A percentile compares a stretch with the other conserved stretches of the same genome.
phyloP scores from a whole-genome alignment of 2,888 invertebrate species.

The Therioaphis trifolii region DNA sequence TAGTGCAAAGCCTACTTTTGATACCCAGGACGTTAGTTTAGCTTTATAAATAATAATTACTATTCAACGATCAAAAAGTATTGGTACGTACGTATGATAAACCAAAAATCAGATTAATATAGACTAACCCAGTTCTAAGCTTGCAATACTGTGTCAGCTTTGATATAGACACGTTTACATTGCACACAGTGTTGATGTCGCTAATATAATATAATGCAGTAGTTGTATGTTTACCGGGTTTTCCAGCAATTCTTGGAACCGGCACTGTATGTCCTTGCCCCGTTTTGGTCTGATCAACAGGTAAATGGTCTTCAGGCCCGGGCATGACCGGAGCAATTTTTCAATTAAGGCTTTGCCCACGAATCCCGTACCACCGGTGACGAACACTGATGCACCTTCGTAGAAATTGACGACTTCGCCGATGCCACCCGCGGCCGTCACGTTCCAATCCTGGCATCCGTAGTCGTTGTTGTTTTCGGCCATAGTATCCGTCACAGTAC shows the following conservation, averaged over 20 bases:
- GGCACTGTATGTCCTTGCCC: constrained; percentile 65
- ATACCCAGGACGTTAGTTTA: too few species aligned
- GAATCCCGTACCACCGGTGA: constrained; percentile 85
- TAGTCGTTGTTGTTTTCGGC: constrained; percentile 45
- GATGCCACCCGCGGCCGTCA: constrained; percentile 27
- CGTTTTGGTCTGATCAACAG: constrained; percentile 79
- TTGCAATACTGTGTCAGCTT: too few species aligned
- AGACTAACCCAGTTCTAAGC: too few species aligned
- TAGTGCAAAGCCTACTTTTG: too few species aligned
- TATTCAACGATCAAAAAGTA: too few species aligned
- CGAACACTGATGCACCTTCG: constrained; percentile 71
- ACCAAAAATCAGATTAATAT: too few species aligned
- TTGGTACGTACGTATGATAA: too few species aligned
- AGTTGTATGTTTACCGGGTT: constrained; percentile 65
- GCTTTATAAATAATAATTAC: too few species aligned
- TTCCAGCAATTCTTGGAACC: constrained; percentile 66
- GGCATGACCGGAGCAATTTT: constrained; percentile 88
- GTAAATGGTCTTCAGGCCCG: constrained; percentile 81
- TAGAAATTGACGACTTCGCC: constrained; percentile 70
- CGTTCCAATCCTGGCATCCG: constrained; percentile 49
- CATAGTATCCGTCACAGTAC: neutral
- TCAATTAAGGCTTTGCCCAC: constrained; percentile 93
- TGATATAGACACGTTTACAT: too few species aligned
- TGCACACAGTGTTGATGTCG: too few species aligned
- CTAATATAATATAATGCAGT: too few species aligned